Evolutionary conservation across 2,888 invertebrate species (phyloP).

Genomic region (Tenthredo scrophulariae): DNA sequence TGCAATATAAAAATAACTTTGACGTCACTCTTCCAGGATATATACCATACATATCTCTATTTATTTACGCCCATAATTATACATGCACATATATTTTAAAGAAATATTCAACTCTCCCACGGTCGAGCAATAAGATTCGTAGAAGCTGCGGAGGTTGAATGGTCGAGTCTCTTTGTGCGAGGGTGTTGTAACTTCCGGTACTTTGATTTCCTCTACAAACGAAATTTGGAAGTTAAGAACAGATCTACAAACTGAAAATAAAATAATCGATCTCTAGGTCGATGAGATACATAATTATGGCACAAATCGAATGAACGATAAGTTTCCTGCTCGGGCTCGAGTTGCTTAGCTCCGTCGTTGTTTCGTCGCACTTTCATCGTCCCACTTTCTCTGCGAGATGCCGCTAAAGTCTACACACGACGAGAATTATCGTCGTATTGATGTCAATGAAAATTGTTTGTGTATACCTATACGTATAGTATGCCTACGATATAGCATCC

Average conservation of each 20-base stretch:
- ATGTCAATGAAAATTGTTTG: conserved; percentile 45
- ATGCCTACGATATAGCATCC: neutral
- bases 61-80: neutral
- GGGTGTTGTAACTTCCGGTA: neutral
- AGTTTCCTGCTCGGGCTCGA: conserved; percentile 16
- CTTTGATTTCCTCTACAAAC: neutral
- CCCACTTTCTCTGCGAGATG: conserved; percentile 73
- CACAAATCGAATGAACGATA: conserved; percentile 7
- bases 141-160: neutral
- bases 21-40: conserved; percentile 37
- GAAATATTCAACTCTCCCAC: neutral
- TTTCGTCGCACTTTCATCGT: conserved; percentile 75
- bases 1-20: conserved; percentile 6
- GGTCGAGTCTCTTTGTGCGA: neutral
- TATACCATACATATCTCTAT: neutral
- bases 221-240: neutral
- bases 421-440: conserved; percentile 53
- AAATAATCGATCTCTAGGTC: neutral
- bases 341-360: conserved; percentile 26
- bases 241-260: neutral
- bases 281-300: neutral
- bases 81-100: neutral
- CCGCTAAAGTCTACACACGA: conserved; percentile 55
- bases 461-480: neutral
- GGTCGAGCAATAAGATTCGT: conserved; percentile 9